Evolutionary conservation across 2,797 vertebrate genomes (phyloP).

Genomic region (Otus scops): DNA sequence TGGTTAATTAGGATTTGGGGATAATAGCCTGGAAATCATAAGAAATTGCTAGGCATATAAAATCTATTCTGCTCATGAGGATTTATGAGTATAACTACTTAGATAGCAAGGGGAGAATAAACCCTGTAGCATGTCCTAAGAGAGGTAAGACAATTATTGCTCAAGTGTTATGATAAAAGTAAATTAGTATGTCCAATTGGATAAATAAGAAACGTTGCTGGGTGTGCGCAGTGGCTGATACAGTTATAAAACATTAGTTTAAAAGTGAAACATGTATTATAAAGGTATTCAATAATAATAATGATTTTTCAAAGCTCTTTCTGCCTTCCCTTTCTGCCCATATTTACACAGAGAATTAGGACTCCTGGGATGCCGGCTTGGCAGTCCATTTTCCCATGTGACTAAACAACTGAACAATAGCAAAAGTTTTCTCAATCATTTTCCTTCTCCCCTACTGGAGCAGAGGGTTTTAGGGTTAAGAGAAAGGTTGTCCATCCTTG

Average conservation of each 20-base stretch:
- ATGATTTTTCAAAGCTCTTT: background rate
- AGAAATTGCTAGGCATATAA: background rate
- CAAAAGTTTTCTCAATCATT: background rate
- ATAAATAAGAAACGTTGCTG: background rate
- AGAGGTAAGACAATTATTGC: conserved; percentile 39
- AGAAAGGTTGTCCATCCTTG: background rate
- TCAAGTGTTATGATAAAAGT: background rate
- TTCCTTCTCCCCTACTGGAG: background rate
- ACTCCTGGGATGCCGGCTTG: background rate
- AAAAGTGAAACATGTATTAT: background rate
- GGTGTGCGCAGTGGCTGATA: background rate
- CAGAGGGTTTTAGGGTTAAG: background rate
- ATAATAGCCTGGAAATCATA: conserved; percentile 28
- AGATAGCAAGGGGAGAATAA: conserved; percentile 19
- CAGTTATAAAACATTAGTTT: background rate
- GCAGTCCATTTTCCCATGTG: background rate
- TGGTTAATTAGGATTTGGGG: conserved; percentile 51
- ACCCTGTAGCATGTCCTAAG: background rate
- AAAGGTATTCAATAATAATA: background rate
- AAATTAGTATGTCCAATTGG: background rate
- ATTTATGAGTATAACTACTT: background rate
- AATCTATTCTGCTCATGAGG: background rate
- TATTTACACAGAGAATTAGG: background rate
- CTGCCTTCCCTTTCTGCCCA: background rate
- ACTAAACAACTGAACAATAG: background rate